Evolutionary conservation across 1,140 invertebrate species (phyloP).

Genomic region (Saxidomus purpurata): DNA sequence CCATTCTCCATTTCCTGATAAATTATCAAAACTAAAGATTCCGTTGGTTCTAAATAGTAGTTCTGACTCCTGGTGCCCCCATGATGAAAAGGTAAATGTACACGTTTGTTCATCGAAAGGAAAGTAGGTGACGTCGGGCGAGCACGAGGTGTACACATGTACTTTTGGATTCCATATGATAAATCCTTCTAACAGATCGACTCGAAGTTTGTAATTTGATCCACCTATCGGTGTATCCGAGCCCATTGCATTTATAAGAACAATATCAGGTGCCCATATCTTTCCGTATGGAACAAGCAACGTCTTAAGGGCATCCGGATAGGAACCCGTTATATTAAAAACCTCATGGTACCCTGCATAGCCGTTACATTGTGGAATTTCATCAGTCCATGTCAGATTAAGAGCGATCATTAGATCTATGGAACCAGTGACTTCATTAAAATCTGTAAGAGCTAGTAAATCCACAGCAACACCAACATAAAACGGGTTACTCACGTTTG

Average conservation of each 20-base stretch:
- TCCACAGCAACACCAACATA: not conserved
- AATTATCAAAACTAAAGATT: not conserved
- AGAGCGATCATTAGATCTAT: not conserved
- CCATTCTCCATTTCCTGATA: constrained; percentile 47
- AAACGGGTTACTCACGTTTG: not conserved
- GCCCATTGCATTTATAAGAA: no score
- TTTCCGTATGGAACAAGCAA: no score
- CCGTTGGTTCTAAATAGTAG: not conserved
- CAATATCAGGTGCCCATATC: no score
- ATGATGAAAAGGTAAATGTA: not conserved
- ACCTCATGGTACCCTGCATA: not conserved
- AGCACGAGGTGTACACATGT: not conserved
- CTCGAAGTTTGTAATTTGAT: no score
- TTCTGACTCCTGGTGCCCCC: not conserved
- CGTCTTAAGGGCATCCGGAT: not conserved
- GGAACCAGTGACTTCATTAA: not conserved
- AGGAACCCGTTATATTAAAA: not conserved
- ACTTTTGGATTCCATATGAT: no score
- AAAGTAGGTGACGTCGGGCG: constrained; percentile 39
- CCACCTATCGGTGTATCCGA: no score
- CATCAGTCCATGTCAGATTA: not conserved
- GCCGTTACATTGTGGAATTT: not conserved
- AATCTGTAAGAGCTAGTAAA: not conserved
- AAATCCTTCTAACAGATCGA: no score
- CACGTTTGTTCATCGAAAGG: constrained; percentile 52